A percentile compares a stretch with the other conserved stretches of the same genome.
Evolutionary conservation across 2,888 invertebrate species (phyloP).

Genomic region (Melieria picta): DNA sequence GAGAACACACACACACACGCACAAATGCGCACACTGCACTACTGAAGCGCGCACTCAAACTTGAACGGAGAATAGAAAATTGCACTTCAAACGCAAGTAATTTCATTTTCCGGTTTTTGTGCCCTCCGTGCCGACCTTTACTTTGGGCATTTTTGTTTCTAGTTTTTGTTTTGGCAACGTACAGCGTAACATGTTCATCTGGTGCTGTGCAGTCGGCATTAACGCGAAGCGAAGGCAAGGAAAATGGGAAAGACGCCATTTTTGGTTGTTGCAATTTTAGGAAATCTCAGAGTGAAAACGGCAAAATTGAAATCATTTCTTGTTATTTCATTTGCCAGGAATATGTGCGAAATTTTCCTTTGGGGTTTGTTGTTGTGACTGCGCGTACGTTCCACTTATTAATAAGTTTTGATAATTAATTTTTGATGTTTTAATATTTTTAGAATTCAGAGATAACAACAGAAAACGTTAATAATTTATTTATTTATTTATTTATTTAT

Average conservation of each 20-base stretch:
- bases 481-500: too few relatives aligned
- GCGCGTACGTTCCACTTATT: too few relatives aligned
- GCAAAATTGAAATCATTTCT: neutral
- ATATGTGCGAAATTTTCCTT: neutral
- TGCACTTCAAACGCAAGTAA: conserved; percentile 30
- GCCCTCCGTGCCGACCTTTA: neutral
- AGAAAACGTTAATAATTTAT: too few relatives aligned
- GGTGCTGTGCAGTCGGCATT: neutral
- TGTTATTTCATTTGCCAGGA: neutral
- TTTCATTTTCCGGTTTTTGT: conserved; percentile 30
- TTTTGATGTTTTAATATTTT: too few relatives aligned
- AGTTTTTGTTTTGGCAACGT: neutral
- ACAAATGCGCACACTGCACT: neutral
- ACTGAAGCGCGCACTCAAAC: too few relatives aligned
- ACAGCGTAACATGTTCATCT: neutral
- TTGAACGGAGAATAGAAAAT: conserved; percentile 13
- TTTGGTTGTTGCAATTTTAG: neutral
- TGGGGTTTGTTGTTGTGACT: too few relatives aligned
- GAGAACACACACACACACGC: neutral
- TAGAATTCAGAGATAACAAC: too few relatives aligned
- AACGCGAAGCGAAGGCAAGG: neutral
- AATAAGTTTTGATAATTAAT: too few relatives aligned
- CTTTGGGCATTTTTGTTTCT: neutral
- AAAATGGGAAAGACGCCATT: neutral
- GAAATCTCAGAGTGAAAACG: neutral